Evolutionary conservation across 2,888 invertebrate genomes (phyloP).

Genomic region (Caenorhabditis sp.): DNA sequence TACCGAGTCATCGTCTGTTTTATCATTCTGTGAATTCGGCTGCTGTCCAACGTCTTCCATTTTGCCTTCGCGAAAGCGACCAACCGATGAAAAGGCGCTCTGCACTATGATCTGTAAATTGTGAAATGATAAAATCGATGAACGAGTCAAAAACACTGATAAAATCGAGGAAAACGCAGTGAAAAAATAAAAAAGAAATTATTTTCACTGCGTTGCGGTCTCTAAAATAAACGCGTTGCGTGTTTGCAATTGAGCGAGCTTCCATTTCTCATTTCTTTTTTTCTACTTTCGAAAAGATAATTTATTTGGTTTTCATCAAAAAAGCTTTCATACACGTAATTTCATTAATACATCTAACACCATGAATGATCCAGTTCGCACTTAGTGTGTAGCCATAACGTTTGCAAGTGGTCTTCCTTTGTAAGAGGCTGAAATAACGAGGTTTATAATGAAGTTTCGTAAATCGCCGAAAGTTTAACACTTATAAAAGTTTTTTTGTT

Average conservation of each 20-base stretch:
- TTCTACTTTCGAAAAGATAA: not conserved
- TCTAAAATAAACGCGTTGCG: not conserved
- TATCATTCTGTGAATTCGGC: slow-evolving; percentile 35
- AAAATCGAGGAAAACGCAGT: not conserved
- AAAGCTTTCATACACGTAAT: not conserved
- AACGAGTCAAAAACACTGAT: not conserved
- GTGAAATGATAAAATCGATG: not conserved
- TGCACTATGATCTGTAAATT: not conserved
- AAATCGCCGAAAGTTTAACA: too few relatives aligned
- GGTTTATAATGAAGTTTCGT: too few relatives aligned
- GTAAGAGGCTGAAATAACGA: slow-evolving; percentile 54
- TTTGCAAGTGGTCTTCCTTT: slow-evolving; percentile 79
- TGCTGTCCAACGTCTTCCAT: slow-evolving; percentile 35
- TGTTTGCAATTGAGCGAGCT: not conserved
- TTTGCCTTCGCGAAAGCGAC: not conserved
- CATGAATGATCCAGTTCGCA: slow-evolving; percentile 83
- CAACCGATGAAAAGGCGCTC: not conserved
- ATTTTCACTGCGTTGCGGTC: not conserved
- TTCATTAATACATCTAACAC: slow-evolving; percentile 75
- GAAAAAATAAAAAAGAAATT: slow-evolving; percentile 1
- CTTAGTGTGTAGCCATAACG: slow-evolving; percentile 88
- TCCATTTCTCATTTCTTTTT: not conserved
- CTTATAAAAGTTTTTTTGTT: too few relatives aligned
- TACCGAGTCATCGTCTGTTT: slow-evolving; percentile 36
- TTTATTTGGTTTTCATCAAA: not conserved